Evolutionary conservation across 1,140 invertebrate genomes (phyloP).

Genomic region (Latrodectus geometricus): DNA sequence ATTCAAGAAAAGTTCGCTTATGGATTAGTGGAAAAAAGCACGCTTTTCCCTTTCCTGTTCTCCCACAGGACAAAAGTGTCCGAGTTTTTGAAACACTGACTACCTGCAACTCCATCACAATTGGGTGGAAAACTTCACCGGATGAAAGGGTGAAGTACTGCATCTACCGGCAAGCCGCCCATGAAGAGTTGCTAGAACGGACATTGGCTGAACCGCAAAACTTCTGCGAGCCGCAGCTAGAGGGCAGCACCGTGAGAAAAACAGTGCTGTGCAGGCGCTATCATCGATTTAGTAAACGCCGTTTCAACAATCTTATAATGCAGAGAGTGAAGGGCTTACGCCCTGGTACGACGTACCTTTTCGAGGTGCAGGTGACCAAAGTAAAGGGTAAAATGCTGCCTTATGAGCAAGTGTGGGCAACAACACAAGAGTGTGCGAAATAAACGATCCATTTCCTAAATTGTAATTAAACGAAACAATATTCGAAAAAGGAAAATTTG

Average conservation of each 20-base stretch:
- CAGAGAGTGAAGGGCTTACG: constrained; percentile 65
- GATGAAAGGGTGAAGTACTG: constrained; percentile 67
- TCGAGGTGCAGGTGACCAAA: constrained; percentile 67
- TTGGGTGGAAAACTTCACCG: constrained; percentile 66
- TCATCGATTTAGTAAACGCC: constrained; percentile 61
- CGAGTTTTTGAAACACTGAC: constrained; percentile 64
- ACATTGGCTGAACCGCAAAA: constrained; percentile 62
- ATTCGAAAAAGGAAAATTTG: background rate
- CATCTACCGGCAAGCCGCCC: constrained; percentile 66
- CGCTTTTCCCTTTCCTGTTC: constrained; percentile 64
- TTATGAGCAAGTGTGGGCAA: constrained; percentile 65
- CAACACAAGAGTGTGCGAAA: constrained; percentile 41
- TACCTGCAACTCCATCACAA: constrained; percentile 66
- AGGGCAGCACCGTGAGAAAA: constrained; percentile 49
- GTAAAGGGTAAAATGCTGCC: constrained; percentile 65
- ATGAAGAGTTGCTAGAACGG: constrained; percentile 3
- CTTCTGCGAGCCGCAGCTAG: constrained; percentile 39
- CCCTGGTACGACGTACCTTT: constrained; percentile 66
- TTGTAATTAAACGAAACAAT: background rate
- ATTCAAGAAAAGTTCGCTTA: constrained; percentile 38
- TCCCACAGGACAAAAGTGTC: constrained; percentile 66
- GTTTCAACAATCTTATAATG: constrained; percentile 64
- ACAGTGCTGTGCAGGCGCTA: constrained; percentile 65
- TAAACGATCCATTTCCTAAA: no score
- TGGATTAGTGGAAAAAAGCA: constrained; percentile 61